Percentiles rank a stretch among this genome's conserved stretches.
phyloP scores from a whole-genome alignment of 2,888 invertebrate species.

The Lasioglossum leucozonium region DNA sequence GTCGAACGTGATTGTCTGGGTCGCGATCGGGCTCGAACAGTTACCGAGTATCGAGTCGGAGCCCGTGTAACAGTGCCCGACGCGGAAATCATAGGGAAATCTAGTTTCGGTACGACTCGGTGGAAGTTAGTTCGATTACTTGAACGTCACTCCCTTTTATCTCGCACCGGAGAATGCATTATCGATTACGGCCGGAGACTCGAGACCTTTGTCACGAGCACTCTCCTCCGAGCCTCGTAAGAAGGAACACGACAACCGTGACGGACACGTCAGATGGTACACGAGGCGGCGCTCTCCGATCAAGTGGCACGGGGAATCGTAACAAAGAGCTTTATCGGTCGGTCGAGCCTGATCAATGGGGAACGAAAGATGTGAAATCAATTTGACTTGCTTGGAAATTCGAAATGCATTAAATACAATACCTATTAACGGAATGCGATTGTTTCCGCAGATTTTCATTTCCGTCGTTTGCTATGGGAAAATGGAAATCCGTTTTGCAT shows the following conservation, averaged over 20 bases:
- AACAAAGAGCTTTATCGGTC: conserved; percentile 42
- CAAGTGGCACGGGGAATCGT: conserved; percentile 33
- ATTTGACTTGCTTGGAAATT: background rate
- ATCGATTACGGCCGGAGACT: conserved; percentile 31
- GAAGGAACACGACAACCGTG: conserved; percentile 31
- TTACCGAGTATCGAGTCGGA: background rate
- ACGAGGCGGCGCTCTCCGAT: conserved; percentile 23
- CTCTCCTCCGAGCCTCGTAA: background rate
- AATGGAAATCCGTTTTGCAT: background rate
- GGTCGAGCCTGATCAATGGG: background rate
- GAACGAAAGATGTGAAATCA: background rate
- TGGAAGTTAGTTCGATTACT: conserved; percentile 1
- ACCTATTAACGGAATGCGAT: background rate
- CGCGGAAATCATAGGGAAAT: background rate
- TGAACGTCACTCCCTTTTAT: background rate
- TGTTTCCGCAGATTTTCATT: background rate
- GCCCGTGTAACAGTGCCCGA: background rate
- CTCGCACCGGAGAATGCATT: conserved; percentile 22
- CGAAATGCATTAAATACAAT: background rate
- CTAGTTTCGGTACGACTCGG: background rate
- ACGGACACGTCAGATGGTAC: conserved; percentile 39
- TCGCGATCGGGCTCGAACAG: background rate
- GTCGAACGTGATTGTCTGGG: background rate
- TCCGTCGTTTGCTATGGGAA: background rate
- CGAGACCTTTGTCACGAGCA: conserved; percentile 30